Evolutionary conservation across 2,113 vertebrate species (phyloP).

Genomic region (Apteryx mantelli): DNA sequence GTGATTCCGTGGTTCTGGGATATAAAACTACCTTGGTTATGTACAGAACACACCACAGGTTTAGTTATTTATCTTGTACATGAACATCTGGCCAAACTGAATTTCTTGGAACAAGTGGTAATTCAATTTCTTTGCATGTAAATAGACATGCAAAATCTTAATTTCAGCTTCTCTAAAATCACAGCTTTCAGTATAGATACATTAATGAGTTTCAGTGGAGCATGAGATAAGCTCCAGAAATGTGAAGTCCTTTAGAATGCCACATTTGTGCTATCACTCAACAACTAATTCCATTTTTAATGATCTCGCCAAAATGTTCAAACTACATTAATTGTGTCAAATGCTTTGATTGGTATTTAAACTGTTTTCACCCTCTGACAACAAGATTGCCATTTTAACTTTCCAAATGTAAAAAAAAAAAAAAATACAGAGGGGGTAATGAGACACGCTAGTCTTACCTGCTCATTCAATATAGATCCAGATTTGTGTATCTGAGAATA

Average conservation of each 20-base stretch:
- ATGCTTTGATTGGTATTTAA: slow-evolving; percentile 48
- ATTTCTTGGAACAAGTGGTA: slow-evolving; percentile 35
- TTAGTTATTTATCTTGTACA: not conserved
- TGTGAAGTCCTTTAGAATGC: not conserved
- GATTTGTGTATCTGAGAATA: slow-evolving; percentile 23
- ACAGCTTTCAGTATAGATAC: slow-evolving; percentile 6
- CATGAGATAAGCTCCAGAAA: slow-evolving; percentile 46
- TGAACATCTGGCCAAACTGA: not conserved
- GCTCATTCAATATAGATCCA: slow-evolving; percentile 35
- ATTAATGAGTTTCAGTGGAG: slow-evolving; percentile 57
- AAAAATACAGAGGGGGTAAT: not conserved
- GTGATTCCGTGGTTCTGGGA: too few relatives aligned
- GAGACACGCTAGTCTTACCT: slow-evolving; percentile 2
- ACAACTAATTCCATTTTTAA: slow-evolving; percentile 50
- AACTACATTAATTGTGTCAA: slow-evolving; percentile 29
- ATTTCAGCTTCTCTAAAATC: slow-evolving; percentile 52
- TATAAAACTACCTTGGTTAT: not conserved
- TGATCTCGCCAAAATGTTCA: slow-evolving; percentile 29
- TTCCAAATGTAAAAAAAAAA: not conserved
- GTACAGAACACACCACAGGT: not conserved
- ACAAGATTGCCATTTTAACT: not conserved
- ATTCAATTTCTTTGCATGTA: slow-evolving; percentile 25
- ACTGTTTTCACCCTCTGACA: slow-evolving; percentile 30
- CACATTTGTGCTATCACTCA: slow-evolving; percentile 44
- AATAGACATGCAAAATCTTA: slow-evolving; percentile 42